phyloP scores from a whole-genome alignment of 1,140 invertebrate species.

The Chlorops oryzae region DNA sequence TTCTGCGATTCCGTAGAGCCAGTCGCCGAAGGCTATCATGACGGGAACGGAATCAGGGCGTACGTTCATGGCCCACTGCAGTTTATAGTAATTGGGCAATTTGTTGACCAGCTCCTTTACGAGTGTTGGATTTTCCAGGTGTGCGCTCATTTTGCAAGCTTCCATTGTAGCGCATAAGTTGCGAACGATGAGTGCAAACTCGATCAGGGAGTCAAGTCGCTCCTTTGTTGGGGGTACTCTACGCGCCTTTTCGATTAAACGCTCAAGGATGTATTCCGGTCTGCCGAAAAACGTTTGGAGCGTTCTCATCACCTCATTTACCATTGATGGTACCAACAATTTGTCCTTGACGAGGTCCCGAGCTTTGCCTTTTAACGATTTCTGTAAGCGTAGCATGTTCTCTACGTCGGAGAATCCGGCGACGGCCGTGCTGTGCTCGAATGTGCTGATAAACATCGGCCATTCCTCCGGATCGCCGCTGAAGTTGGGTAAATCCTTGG shows the following conservation, averaged over 20 bases:
- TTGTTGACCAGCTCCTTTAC: conserved; percentile 8
- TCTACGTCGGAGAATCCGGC: too few relatives aligned
- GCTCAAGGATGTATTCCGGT: conserved; percentile 4
- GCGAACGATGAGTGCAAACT: conserved; percentile 3
- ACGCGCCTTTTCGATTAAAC: neutral
- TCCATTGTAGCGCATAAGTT: conserved; percentile 12
- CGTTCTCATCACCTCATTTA: conserved; percentile 8
- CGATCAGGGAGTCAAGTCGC: conserved; percentile 1
- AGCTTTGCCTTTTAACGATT: too few relatives aligned
- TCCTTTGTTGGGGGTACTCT: conserved; percentile 5
- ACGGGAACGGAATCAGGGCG: neutral
- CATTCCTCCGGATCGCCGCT: too few relatives aligned
- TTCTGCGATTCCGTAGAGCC: too few relatives aligned
- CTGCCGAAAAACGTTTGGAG: conserved; percentile 5
- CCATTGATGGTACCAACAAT: neutral
- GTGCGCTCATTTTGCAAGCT: conserved; percentile 2
- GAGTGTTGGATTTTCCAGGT: conserved; percentile 3
- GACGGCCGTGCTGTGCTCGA: too few relatives aligned
- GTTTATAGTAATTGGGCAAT: conserved; percentile 3
- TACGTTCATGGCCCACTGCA: conserved; percentile 6
- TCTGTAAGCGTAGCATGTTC: too few relatives aligned
- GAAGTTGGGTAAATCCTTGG: too few relatives aligned
- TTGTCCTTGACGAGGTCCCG: conserved; percentile 3
- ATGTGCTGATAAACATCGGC: too few relatives aligned
- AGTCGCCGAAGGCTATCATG: neutral